phyloP scores from a whole-genome alignment of 2,888 invertebrate species.

The Reticulitermes lucifugus region DNA sequence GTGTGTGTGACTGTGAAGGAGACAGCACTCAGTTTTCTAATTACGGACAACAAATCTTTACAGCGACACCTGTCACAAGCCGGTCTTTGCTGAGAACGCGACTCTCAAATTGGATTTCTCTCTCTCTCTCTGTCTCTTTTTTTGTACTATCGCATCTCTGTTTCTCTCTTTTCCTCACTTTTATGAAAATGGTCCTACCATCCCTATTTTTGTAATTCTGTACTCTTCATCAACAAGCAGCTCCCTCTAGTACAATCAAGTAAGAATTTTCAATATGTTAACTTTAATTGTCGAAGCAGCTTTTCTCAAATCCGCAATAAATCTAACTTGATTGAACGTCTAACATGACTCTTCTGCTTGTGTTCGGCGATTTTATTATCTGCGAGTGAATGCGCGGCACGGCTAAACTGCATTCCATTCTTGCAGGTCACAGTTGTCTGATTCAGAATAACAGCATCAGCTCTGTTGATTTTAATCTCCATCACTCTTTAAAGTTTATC shows the following conservation, averaged over 20 bases:
- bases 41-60: constrained; percentile 64
- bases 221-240: neutral
- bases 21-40: constrained; percentile 63
- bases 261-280: neutral
- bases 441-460: too few relatives aligned
- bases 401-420: too few relatives aligned
- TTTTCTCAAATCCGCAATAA: too few relatives aligned
- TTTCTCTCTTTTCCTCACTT: neutral
- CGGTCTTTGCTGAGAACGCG: constrained; percentile 57
- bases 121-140: neutral
- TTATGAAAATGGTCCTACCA: neutral
- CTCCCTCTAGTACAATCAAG: neutral
- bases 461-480: too few relatives aligned
- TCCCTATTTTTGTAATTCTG: neutral
- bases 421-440: too few relatives aligned
- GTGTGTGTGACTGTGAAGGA: constrained; percentile 59
- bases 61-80: constrained; percentile 62
- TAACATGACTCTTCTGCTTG: too few relatives aligned
- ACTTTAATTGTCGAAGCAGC: too few relatives aligned
- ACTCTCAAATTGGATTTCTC: constrained; percentile 62
- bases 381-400: too few relatives aligned
- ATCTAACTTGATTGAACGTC: too few relatives aligned
- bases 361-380: too few relatives aligned
- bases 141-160: neutral
- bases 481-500: too few relatives aligned